phyloP scores from a whole-genome alignment of 2,113 vertebrate genomes.

The Catharus bicknelli region DNA sequence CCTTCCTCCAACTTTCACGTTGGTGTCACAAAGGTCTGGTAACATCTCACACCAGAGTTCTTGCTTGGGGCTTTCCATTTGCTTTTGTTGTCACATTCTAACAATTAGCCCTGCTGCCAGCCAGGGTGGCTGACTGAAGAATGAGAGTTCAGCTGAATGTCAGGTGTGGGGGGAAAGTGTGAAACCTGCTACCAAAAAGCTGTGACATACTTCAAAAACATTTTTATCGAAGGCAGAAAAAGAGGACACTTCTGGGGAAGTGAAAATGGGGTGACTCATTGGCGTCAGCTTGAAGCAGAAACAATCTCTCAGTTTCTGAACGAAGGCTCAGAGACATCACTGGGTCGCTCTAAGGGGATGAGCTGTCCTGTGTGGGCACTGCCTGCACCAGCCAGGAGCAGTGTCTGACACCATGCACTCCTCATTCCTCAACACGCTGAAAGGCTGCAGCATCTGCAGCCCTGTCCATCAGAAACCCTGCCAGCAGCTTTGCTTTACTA shows the following conservation, averaged over 20 bases:
- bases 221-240: background rate
- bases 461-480: background rate
- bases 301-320: background rate
- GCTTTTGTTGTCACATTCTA: background rate
- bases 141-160: conserved; percentile 28
- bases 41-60: background rate
- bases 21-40: background rate
- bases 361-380: fast-evolving
- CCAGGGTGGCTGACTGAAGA: background rate
- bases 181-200: background rate
- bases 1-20: background rate
- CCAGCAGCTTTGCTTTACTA: background rate
- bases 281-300: background rate
- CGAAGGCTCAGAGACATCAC: background rate
- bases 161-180: background rate
- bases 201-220: background rate
- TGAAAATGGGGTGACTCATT: background rate
- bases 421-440: background rate
- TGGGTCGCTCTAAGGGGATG: fast-evolving
- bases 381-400: background rate
- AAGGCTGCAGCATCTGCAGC: background rate
- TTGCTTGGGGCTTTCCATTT: conserved; percentile 23
- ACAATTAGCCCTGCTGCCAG: background rate
- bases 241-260: background rate
- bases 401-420: background rate